phyloP scores from a whole-genome alignment of 2,888 invertebrate species.

The Hemicrepidius hirtus region DNA sequence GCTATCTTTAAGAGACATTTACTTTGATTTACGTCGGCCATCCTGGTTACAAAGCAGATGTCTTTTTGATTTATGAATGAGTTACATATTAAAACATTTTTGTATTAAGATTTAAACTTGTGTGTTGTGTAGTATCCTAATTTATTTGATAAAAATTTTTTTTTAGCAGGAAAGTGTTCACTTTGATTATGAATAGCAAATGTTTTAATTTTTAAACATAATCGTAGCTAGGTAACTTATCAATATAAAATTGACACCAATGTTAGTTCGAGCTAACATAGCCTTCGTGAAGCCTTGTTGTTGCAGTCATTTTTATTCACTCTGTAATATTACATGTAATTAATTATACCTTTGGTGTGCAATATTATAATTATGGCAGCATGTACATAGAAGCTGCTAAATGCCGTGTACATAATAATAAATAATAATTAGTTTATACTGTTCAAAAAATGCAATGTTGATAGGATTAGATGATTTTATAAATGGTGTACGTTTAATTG shows the following conservation, averaged over 20 bases:
- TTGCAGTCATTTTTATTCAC: slow-evolving; percentile 42
- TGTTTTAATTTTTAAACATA: neutral
- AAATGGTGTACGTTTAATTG: slow-evolving; percentile 46
- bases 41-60: too few species aligned
- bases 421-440: slow-evolving; percentile 35
- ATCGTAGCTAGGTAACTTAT: slow-evolving; percentile 10
- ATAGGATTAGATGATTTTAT: slow-evolving; percentile 47
- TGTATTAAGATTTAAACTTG: neutral
- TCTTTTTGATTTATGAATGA: too few species aligned
- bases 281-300: slow-evolving; percentile 58
- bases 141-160: slow-evolving; percentile 4
- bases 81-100: too few species aligned
- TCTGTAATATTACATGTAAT: slow-evolving; percentile 48
- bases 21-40: neutral
- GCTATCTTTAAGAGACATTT: neutral
- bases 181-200: neutral
- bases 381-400: slow-evolving; percentile 48
- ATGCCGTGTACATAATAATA: slow-evolving; percentile 48
- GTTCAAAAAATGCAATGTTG: slow-evolving; percentile 46
- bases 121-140: slow-evolving; percentile 4
- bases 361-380: slow-evolving; percentile 49
- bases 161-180: too few species aligned
- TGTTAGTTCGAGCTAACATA: slow-evolving; percentile 61
- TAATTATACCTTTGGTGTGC: slow-evolving; percentile 50
- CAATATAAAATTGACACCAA: slow-evolving; percentile 49